Conservation (phyloP, 2,888 invertebrate genomes). For the Liodrosophila aerea region DNA sequence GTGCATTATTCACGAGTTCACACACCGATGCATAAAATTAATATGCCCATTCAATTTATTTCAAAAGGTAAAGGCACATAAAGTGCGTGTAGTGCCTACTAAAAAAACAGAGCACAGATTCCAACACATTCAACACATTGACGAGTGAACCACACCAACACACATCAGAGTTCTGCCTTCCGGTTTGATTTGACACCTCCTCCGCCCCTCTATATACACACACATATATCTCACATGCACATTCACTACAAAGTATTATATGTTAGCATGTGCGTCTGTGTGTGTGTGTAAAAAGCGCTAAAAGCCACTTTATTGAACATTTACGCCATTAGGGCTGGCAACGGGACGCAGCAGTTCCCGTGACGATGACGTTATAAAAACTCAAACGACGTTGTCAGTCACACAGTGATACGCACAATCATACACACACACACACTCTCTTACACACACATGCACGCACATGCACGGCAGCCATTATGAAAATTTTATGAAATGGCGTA, state of each 20-base stretch:
- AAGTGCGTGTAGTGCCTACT: conserved; percentile 64
- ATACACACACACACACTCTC: conserved; percentile 8
- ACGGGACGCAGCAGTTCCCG: conserved; percentile 42
- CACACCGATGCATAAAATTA: conserved; percentile 44
- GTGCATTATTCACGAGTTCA: conserved; percentile 30
- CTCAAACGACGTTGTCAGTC: conserved; percentile 72
- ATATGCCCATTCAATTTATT: conserved; percentile 59
- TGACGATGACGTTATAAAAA: conserved; percentile 65
- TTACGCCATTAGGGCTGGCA: conserved; percentile 69
- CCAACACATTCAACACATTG: conserved; percentile 45
- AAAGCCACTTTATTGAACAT: conserved; percentile 78
- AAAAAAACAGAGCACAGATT: conserved; percentile 60
- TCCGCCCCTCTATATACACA: background rate
- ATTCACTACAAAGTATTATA: background rate
- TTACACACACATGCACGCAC: conserved; percentile 8
- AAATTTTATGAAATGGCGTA: conserved; percentile 75
- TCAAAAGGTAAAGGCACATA: conserved; percentile 50
- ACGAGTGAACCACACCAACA: conserved; percentile 28
- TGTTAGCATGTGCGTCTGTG: conserved; percentile 5
- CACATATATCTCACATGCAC: conserved; percentile 4
- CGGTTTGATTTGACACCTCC: conserved; percentile 14
- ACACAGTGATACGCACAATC: conserved; percentile 29
- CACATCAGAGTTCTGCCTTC: conserved; percentile 48
- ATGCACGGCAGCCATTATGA: conserved; percentile 62
- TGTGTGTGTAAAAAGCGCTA: conserved; percentile 55